Evolutionary conservation across 2,888 invertebrate genomes (phyloP), one percentile per base, ranked within the genome.

Genomic region (Hipparchia semele): DNA sequence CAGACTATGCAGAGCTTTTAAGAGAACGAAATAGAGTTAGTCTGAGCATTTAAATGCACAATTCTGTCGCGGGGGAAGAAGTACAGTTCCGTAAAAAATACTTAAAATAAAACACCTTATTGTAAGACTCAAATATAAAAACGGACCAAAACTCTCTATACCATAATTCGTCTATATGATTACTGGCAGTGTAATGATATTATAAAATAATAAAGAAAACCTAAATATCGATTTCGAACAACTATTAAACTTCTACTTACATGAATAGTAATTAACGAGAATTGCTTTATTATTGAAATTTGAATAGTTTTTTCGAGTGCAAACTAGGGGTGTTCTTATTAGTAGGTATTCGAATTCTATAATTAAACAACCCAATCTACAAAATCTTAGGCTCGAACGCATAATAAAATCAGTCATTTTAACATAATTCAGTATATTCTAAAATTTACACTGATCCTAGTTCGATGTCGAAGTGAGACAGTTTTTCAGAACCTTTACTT

Each of bases 341-440:
- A 86, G 84, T 89, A 90, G 87, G 89, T 88, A 88, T 86, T 89
- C 83, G 82, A 90, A 88, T 82, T 87, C 85, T 91, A 91, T 88
- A 84, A 84, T 87, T 86, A 89, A 92, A 85, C 82, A 87, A 92
- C 89, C 88, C 86, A 92, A 88, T 88, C 89, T 92, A 92, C 91
- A 89, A 90, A 92, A 90, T 91, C 90, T 94, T 92, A 92, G 94
- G 92, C 92, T 90, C 90, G 88, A 94, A 94, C 92, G 88, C 90
- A 93, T 92, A 92, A 92, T 91, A 91, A 93, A 94, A 94, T 94
- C 94, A 94, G 94, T 94, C 94, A 92, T 93, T 93, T 93, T 89
- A 94, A 94, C 90, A 88, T 86, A 93, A 93, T 91, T 88, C 91
- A 92, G 90, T 92, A 91, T 91, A 91, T 89, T 90, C 92, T 92